A percentile compares a stretch with the other conserved stretches of the same genome.
Evolutionary conservation across 1,140 invertebrate genomes (phyloP).

Genomic region (Pteromalus puparum): DNA sequence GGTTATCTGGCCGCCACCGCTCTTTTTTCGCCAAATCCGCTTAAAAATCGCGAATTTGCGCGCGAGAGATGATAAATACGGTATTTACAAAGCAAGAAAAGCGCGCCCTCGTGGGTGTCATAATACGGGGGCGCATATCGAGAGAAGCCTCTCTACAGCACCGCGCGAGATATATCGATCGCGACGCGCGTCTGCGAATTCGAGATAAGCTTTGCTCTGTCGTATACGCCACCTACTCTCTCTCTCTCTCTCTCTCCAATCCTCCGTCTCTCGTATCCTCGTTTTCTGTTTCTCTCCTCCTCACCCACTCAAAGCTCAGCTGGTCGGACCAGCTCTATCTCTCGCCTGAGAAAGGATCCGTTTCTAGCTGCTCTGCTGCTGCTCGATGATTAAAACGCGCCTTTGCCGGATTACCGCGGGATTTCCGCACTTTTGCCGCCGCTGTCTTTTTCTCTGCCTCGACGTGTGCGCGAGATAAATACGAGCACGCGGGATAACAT

Average conservation of each 20-base stretch:
- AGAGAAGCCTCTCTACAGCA: too few relatives aligned
- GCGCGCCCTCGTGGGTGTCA: not conserved
- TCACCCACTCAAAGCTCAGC: not conserved
- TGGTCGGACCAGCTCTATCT: conserved; percentile 12
- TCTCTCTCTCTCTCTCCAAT: conserved; percentile 21
- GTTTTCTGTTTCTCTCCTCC: conserved; percentile 43
- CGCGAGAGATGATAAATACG: not conserved
- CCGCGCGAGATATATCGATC: conserved; percentile 74
- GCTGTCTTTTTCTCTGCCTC: not conserved
- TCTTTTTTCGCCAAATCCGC: conserved; percentile 11
- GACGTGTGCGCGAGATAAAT: not conserved
- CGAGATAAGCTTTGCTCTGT: conserved; percentile 69
- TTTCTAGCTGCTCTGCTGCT: not conserved
- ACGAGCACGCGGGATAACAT: too few relatives aligned
- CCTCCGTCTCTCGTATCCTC: conserved; percentile 43
- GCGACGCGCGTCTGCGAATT: conserved; percentile 72
- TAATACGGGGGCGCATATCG: conserved; percentile 56
- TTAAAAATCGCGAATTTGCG: conserved; percentile 7
- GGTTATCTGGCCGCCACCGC: conserved; percentile 53
- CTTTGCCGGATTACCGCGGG: conserved; percentile 10
- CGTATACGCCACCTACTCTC: conserved; percentile 49
- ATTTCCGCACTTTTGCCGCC: not conserved
- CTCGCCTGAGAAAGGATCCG: not conserved
- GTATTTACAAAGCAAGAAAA: not conserved
- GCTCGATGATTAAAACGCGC: conserved; percentile 40